These are phyloP conservation scores for Phorcus lineatus DNA, from an alignment of 2,888 invertebrate genomes.

Conservation along the genomic window DNA sequence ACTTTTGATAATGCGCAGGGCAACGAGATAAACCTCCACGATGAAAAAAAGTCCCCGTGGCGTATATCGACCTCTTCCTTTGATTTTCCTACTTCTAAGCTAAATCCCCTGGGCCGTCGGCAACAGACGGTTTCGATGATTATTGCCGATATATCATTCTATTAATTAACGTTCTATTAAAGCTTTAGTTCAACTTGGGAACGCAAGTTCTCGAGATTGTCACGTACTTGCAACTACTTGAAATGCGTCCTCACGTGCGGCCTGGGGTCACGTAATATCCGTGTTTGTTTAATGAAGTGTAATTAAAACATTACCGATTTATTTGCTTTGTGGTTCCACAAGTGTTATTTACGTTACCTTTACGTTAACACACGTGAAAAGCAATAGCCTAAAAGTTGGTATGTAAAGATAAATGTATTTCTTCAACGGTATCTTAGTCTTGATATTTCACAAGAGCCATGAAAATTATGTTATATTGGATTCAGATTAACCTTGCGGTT, in stretches of 20 bases:
- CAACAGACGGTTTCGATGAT: neutral
- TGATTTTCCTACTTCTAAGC: conserved; percentile 9
- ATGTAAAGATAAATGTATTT: too few relatives aligned
- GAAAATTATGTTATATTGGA: too few relatives aligned
- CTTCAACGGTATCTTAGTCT: too few relatives aligned
- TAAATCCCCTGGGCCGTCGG: neutral
- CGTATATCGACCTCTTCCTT: neutral
- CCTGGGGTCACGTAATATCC: neutral
- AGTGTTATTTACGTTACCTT: neutral
- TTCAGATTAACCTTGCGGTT: too few relatives aligned
- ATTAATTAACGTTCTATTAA: conserved; percentile 13
- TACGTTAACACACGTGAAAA: too few relatives aligned
- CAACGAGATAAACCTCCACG: neutral
- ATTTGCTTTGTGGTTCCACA: neutral
- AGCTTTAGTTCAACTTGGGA: neutral
- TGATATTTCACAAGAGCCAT: too few relatives aligned
- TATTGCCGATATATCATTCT: conserved; percentile 9
- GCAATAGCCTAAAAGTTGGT: too few relatives aligned
- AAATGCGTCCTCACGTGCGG: neutral
- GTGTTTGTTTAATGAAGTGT: neutral
- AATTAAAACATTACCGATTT: neutral
- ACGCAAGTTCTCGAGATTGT: neutral
- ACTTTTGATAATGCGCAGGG: neutral
- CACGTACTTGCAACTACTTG: neutral
- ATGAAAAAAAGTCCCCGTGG: conserved; percentile 1